phyloP scores from a whole-genome alignment of 2,888 invertebrate genomes.

The Lepidonotus clava region DNA sequence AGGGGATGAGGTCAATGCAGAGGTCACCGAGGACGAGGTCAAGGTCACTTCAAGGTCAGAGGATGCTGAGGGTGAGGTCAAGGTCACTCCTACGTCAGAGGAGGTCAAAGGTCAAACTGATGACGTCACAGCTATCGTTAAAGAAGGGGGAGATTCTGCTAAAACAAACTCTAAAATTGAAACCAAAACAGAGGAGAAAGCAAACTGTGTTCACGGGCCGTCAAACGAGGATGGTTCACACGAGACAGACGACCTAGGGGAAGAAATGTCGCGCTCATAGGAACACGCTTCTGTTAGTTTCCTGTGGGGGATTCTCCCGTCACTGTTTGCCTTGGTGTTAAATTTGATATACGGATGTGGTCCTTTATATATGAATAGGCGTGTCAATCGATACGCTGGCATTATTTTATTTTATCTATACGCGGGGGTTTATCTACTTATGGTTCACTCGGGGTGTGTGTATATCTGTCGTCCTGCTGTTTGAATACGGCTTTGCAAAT shows the following conservation, averaged over 20 bases:
- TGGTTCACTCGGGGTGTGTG: not conserved
- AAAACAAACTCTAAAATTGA: not conserved
- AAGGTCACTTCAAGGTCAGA: not conserved
- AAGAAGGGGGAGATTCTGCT: not conserved
- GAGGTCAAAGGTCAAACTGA: not conserved
- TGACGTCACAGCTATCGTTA: not conserved
- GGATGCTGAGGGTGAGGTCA: too few species aligned
- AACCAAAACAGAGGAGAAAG: not conserved
- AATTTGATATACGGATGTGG: not conserved
- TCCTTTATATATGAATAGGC: not conserved
- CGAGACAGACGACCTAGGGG: not conserved
- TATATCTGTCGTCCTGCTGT: not conserved
- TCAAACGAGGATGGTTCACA: not conserved
- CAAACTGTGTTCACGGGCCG: not conserved
- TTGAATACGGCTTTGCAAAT: not conserved
- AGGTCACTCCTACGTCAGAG: not conserved
- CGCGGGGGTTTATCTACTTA: not conserved
- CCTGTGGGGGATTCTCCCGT: not conserved
- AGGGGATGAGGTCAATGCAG: not conserved
- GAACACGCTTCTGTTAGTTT: not conserved
- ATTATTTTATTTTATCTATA: not conserved
- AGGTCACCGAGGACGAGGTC: not conserved
- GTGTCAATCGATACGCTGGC: not conserved
- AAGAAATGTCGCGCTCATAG: conserved; percentile 22
- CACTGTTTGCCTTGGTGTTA: not conserved